Evolutionary conservation across 2,797 vertebrate genomes (phyloP), one percentile per base, ranked within the genome.

Genomic region (Glossophaga mutica): DNA sequence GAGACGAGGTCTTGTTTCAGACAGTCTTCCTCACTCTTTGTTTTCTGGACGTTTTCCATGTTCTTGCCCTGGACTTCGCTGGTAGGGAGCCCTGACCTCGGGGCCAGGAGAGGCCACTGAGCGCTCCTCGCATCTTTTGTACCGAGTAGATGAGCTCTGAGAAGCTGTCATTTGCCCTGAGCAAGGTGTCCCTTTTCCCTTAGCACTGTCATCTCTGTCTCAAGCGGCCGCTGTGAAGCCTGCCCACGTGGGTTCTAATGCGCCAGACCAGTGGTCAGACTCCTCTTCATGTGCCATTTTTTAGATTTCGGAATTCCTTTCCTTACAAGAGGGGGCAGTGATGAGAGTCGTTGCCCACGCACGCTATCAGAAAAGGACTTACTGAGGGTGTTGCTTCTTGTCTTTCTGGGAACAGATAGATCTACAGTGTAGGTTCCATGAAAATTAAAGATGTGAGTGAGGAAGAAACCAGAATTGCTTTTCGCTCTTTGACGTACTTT

Each of bases 401-500:
- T 67, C 86, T 85, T 88, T 57, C 96, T 94, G 81, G 85, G 81
- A 91, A 89, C 70, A 96, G 83, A 94, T 90, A 95, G 94, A 65
- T 95, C 94, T 97, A 50, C 94, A 92, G 94, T 82, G 48, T 97
- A 87, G 52, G 32, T 84, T 96, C 96, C 96, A 94, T 96, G 76
- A 68, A 97, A 98, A 97, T 94, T 78, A 89, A 88, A 96, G 65
- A 92, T 42, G 42, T 37, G 50, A 87, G 76, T 95, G 74, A 50
- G 86, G 88, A 81, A 87, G 94, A 97, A 83, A 92, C 68, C 39
- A 95, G 85, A 97, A 95, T 95, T 96, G 93, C 81, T 87, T 98
- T 97, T 96, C 96, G 78, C 95, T 98, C 82, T 96, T 98, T 97
- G 97, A 97, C 92, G 88, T 94, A 91, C 65, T 96, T 96, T 84